Evolutionary conservation across 1,140 invertebrate species (phyloP).

Genomic region (Drosophila albomicans): DNA sequence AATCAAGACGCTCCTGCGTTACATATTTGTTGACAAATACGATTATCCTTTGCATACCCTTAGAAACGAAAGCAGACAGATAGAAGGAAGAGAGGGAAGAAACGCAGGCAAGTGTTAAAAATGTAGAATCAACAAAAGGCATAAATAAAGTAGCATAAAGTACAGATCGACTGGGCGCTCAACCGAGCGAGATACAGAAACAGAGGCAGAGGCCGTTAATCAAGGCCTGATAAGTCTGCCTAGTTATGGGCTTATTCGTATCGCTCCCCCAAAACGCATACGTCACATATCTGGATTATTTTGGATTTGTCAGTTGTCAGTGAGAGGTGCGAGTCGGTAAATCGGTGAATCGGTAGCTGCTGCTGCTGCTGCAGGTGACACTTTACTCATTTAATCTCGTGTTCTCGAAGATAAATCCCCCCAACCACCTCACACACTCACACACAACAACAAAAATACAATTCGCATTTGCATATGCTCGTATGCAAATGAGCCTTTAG

Average conservation of each 20-base stretch:
- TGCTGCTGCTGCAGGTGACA: constrained; percentile 23
- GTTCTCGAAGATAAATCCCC: constrained; percentile 5
- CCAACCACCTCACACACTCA: too few species aligned
- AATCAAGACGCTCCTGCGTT: not conserved
- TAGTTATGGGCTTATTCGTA: constrained; percentile 10
- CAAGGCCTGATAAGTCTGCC: constrained; percentile 53
- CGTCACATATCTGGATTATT: constrained; percentile 35
- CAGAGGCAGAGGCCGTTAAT: constrained; percentile 50
- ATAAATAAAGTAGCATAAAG: constrained; percentile 14
- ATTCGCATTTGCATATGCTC: constrained; percentile 51
- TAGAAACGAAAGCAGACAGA: too few species aligned
- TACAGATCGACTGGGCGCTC: not conserved
- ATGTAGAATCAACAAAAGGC: constrained; percentile 21
- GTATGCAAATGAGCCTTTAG: constrained; percentile 28
- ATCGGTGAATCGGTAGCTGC: too few species aligned
- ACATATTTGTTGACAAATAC: not conserved
- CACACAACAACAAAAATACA: constrained; percentile 12
- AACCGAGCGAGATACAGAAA: not conserved
- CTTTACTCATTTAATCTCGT: constrained; percentile 23
- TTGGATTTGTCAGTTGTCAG: constrained; percentile 37
- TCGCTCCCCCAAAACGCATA: constrained; percentile 14
- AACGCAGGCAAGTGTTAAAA: constrained; percentile 53
- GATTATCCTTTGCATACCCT: constrained; percentile 6
- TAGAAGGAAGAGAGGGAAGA: not conserved
- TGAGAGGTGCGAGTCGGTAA: not conserved